These are phyloP conservation scores for Philereme transversata DNA, from an alignment of 2,888 invertebrate genomes.

Conservation along the genomic window DNA sequence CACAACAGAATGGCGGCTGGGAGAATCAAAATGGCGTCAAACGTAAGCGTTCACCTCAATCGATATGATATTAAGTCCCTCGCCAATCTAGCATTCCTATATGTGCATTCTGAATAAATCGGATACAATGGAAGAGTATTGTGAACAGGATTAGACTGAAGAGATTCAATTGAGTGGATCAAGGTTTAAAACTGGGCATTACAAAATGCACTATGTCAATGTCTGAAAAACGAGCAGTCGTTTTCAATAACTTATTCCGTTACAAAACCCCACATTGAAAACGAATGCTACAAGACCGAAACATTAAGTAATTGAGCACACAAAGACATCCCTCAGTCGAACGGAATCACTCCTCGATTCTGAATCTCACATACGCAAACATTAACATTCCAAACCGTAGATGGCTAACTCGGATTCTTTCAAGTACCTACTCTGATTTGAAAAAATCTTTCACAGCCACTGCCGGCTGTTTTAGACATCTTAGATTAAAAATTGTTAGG, in stretches of 20 bases:
- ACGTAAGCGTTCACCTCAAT: slow-evolving; percentile 48
- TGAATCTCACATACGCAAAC: slow-evolving; percentile 11
- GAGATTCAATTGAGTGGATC: slow-evolving; percentile 53
- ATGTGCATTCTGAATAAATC: slow-evolving; percentile 36
- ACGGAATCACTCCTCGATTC: slow-evolving; percentile 13
- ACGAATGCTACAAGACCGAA: slow-evolving; percentile 14
- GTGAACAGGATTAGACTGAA: slow-evolving; percentile 50
- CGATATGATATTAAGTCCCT: slow-evolving; percentile 57
- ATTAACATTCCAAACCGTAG: neutral
- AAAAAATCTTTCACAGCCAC: too few species aligned
- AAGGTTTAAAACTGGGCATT: slow-evolving; percentile 12
- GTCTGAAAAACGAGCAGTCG: slow-evolving; percentile 4
- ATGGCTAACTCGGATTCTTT: too few species aligned
- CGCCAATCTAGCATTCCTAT: slow-evolving; percentile 47
- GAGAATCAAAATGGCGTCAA: slow-evolving; percentile 57
- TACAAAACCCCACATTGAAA: slow-evolving; percentile 5
- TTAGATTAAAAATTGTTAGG: too few species aligned
- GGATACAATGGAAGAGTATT: slow-evolving; percentile 63
- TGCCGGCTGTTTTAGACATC: too few species aligned
- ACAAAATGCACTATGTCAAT: slow-evolving; percentile 2
- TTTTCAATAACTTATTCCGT: slow-evolving; percentile 12
- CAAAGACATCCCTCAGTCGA: slow-evolving; percentile 24
- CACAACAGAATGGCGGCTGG: slow-evolving; percentile 58
- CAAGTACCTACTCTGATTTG: too few species aligned
- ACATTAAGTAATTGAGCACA: slow-evolving; percentile 24